Conservation (phyloP, 2,888 invertebrate genomes). For the Caprella mutica region DNA sequence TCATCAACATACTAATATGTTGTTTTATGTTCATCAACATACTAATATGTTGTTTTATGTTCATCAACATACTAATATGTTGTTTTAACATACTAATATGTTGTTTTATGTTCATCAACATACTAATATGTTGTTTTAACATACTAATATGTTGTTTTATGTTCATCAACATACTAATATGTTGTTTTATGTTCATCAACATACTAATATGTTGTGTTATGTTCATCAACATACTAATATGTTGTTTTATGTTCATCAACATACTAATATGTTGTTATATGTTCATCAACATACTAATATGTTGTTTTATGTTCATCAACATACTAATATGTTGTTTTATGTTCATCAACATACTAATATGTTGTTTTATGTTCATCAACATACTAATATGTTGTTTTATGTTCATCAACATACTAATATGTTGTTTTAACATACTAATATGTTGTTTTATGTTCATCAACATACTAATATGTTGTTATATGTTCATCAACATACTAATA, state of each 20-base stretch:
- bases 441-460: no score
- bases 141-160: not conserved
- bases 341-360: not conserved
- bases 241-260: not conserved
- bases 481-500: no score
- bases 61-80: no score
- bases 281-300: not conserved
- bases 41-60: no score
- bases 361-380: not conserved
- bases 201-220: not conserved
- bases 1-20: no score
- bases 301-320: slow-evolving; percentile 2
- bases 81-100: no score
- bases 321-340: not conserved
- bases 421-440: no score
- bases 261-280: not conserved
- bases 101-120: no score
- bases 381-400: no score
- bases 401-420: no score
- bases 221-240: not conserved
- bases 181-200: not conserved
- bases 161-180: not conserved
- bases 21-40: no score
- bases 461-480: no score
- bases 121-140: not conserved